Base-by-base conservation (phyloP, 2,113 vertebrate genomes). In the Antigone vipio region DNA sequence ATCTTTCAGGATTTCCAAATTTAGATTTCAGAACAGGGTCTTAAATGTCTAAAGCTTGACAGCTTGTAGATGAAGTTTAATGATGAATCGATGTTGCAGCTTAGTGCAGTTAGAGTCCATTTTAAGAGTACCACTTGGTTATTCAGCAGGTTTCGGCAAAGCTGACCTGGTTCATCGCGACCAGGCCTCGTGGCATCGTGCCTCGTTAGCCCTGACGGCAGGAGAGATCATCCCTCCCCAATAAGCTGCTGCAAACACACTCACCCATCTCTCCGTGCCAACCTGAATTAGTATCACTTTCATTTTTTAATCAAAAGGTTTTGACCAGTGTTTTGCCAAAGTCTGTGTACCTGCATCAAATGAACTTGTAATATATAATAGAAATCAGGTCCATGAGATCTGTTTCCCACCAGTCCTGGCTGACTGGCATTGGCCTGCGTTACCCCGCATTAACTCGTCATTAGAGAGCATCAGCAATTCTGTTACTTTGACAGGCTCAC, bases 231-330 rank as follows among this genome's bases (percentile, higher is more conserved):
- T 18, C 26, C 40, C 42, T 38, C 35, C 73, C 34, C 45, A 21
- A 3, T 1, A 20, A 1, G 1, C 45, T 19, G 27, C 60, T 76
- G 88, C 58, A 40, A 38, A n/a, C 32, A 1, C 1, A 3, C 88
- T 86, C 9, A 1, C 60, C 21, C 17, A 8, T 13, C 74, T 20
- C 63, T 15, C 62, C 0, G 0, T 27, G 52, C 26, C 91, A 81
- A 18, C 40, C 52, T 34, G 17, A 35, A n/a, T 85, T n/a, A 77
- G 47, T 2, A 16, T 68, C 47, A 32, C 9, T 40, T 80, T 20
- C 15, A 16, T 38, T n/a, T 67, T 47, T 63, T 62, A 60, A 55
- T 95, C 69, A 58, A 52, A 53, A 63, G 24, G 26, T 8, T 64
- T 64, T 35, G 66, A 78, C 14, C 19, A 8, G 35, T 47, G 13